These are phyloP conservation scores for Cheirogaleus major DNA, from an alignment of 2,797 vertebrate genomes.

Conservation along the genomic window DNA sequence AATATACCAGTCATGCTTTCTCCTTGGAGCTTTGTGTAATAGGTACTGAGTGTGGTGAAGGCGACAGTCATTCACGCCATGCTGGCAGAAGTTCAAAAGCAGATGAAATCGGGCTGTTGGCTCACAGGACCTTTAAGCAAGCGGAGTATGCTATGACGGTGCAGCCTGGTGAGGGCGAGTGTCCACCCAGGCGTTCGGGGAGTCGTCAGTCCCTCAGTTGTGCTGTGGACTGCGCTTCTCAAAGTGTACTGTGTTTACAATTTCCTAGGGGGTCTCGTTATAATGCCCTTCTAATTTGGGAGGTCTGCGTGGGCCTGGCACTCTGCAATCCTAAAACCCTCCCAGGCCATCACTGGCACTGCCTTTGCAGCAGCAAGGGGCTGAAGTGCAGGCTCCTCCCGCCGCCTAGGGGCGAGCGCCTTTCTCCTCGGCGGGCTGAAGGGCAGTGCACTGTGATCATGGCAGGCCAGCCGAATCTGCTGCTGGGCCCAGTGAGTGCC, in stretches of 20 bases:
- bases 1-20: neutral
- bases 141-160: neutral
- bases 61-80: neutral
- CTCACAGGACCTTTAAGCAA: neutral
- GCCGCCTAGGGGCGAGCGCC: neutral
- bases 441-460: neutral
- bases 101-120: neutral
- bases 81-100: neutral
- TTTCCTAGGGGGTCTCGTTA: neutral
- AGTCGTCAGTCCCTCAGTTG: neutral
- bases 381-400: neutral
- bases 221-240: neutral
- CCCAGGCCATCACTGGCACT: rapidly evolving
- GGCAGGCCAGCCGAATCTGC: neutral
- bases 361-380: neutral
- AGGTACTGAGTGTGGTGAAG: neutral
- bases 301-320: neutral
- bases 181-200: neutral
- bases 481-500: neutral
- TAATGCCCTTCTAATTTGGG: neutral
- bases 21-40: neutral
- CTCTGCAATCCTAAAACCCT: neutral
- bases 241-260: rapidly evolving
- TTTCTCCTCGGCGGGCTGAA: neutral
- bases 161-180: neutral